Percentiles rank a stretch among this genome's conserved stretches.
These are phyloP conservation scores for Aurelia aurita DNA, from an alignment of 30 jellyfish, hydroid and myxozoan species.

Conservation along the genomic window DNA sequence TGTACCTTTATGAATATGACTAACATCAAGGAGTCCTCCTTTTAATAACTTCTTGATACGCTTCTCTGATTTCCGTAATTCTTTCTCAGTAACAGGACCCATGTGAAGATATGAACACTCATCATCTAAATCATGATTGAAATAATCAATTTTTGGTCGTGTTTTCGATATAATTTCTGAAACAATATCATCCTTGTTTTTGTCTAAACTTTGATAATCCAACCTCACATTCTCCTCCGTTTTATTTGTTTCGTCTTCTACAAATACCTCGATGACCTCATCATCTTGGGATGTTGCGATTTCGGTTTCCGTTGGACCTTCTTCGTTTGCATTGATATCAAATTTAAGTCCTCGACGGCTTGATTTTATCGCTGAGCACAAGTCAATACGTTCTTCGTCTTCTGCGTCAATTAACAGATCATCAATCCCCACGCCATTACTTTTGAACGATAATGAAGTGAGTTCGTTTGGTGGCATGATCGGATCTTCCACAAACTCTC, in stretches of 20 bases:
- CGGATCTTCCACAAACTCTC: not conserved
- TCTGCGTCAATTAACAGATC: not conserved
- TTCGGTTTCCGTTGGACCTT: not conserved
- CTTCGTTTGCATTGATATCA: constrained; percentile 33
- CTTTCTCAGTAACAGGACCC: constrained; percentile 90
- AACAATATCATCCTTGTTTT: constrained; percentile 16
- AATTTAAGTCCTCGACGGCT: constrained; percentile 10
- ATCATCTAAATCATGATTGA: constrained; percentile 67
- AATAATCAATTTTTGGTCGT: constrained; percentile 57
- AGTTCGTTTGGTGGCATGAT: not conserved
- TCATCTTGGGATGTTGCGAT: constrained; percentile 3
- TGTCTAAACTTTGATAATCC: constrained; percentile 18
- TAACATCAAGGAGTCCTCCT: constrained; percentile 62
- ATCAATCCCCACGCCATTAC: not conserved
- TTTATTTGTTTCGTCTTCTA: constrained; percentile 30
- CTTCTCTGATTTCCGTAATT: constrained; percentile 84
- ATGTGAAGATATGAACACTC: constrained; percentile 48
- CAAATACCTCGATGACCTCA: constrained; percentile 62
- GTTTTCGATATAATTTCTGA: constrained; percentile 61
- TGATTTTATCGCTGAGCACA: constrained; percentile 48
- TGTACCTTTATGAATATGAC: constrained; percentile 41
- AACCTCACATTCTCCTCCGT: not conserved
- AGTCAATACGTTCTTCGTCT: constrained; percentile 54
- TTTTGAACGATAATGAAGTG: not conserved
- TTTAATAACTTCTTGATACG: constrained; percentile 86